A percentile compares a stretch with the other conserved stretches of the same genome.
phyloP scores from a whole-genome alignment of 2,113 vertebrate genomes.

The Orycteropus afer region DNA sequence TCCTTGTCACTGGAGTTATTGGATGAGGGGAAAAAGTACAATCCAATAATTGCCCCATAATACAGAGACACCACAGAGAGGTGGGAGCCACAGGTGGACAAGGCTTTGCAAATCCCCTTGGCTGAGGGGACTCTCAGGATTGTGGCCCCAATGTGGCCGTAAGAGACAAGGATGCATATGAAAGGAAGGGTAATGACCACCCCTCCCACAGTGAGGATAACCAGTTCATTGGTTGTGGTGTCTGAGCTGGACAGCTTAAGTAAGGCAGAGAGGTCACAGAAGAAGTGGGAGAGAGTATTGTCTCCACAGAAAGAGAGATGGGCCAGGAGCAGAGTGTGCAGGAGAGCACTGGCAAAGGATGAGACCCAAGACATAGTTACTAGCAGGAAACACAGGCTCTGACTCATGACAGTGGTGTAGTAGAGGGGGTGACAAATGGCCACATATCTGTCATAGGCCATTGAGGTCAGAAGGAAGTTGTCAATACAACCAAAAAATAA shows the following conservation, averaged over 20 bases:
- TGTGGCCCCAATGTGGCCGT: conserved; percentile 54
- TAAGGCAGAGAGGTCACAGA: conserved; percentile 66
- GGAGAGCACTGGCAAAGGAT: conserved; percentile 29
- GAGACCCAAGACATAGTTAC: conserved; percentile 58
- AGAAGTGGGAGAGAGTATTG: conserved; percentile 56
- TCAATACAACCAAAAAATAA: conserved; percentile 63
- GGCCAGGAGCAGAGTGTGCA: conserved; percentile 37
- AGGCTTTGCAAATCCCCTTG: conserved; percentile 66
- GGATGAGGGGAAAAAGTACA: conserved; percentile 68
- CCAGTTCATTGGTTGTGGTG: conserved; percentile 61
- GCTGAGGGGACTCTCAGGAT: conserved; percentile 60
- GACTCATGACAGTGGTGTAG: conserved; percentile 60
- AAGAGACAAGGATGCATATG: conserved; percentile 70
- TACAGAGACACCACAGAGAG: conserved; percentile 74
- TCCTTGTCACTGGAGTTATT: conserved; percentile 38
- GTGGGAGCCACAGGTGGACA: conserved; percentile 77
- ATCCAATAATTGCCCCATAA: conserved; percentile 71
- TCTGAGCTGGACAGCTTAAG: conserved; percentile 67
- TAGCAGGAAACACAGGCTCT: background rate
- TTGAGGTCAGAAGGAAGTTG: conserved; percentile 68
- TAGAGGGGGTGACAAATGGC: conserved; percentile 67
- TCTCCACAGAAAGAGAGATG: conserved; percentile 55
- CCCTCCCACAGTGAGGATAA: conserved; percentile 63
- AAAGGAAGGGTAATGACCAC: conserved; percentile 69
- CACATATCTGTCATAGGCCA: conserved; percentile 71